phyloP scores from a whole-genome alignment of 2,113 vertebrate genomes.

The Eira barbara region DNA sequence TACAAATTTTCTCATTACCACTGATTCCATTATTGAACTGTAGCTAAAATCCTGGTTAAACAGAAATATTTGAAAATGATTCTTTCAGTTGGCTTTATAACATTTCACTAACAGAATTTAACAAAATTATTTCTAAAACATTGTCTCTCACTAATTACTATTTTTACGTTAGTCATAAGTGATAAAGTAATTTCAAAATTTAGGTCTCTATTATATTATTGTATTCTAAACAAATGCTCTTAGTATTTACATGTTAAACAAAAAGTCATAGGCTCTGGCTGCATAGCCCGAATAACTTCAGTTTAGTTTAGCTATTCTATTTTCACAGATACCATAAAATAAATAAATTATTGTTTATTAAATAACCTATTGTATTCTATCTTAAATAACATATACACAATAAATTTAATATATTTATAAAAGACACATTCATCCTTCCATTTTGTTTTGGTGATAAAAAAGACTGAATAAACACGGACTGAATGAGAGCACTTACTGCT shows the following conservation, averaged over 20 bases:
- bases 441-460: not conserved
- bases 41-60: not conserved
- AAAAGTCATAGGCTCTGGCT: not conserved
- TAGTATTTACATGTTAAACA: not conserved
- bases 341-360: not conserved
- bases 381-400: not conserved
- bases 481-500: not conserved
- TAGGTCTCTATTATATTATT: not conserved
- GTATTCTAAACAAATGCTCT: not conserved
- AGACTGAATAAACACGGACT: not conserved
- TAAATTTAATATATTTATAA: not conserved
- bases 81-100: not conserved
- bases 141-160: not conserved
- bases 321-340: not conserved
- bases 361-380: not conserved
- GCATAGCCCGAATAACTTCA: not conserved
- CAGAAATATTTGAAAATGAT: not conserved
- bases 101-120: not conserved
- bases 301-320: not conserved
- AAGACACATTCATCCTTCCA: not conserved
- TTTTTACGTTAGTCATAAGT: not conserved
- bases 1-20: not conserved
- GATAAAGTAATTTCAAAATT: not conserved
- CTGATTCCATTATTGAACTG: not conserved
- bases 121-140: conserved; percentile 1